Base-by-base conservation (phyloP, 1,140 invertebrate genomes). In the Apis cerana region DNA sequence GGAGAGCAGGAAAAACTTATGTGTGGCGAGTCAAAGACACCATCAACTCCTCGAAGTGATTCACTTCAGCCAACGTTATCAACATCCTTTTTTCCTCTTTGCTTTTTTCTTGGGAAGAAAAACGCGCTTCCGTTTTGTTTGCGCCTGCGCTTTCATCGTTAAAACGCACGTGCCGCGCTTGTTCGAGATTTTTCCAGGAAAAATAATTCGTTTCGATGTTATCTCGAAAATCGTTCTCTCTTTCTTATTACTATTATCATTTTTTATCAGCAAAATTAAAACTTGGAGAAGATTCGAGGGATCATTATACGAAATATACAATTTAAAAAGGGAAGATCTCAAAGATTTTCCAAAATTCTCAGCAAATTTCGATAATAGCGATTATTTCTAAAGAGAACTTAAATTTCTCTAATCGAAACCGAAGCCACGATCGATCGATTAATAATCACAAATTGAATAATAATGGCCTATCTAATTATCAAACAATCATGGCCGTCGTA, bases 1-100 rank as follows among this genome's bases (percentile, higher is more conserved):
- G 61, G 19, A 71, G 58, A 27, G 48, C 19, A 17, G 15, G 77
- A 62, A 54, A 71, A 62, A 70, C 67, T 23, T 15, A 70, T 43
- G 67, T 43, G 33, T 59, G 76, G 43, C 54, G 27, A 21, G 33
- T 4, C 76, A 10, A n/a, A 23, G 65, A 27, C 23, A 56, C 64
- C 50, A 15, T n/a, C 54, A 59, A 52, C 27, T 61, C 54, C 8
- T 43, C 27, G 0, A 43, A 43, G 75, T 54, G 61, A 56, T 67
- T 58, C 64, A 19, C 52, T 77, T 27, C 21, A 17, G 10, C 27
- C 15, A 21, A 43, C 33, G 33, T 27, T 33, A 33, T 33, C 33
- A 33, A 33, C 33, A 0, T 33, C 33, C 33, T 33, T n/a, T 54
- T 17, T 13, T 19, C 12, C 21, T 19, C n/a, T 15, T 23, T 64